Evolutionary conservation across 2,113 vertebrate genomes (phyloP).

Genomic region (Hyperopisus bebe): DNA sequence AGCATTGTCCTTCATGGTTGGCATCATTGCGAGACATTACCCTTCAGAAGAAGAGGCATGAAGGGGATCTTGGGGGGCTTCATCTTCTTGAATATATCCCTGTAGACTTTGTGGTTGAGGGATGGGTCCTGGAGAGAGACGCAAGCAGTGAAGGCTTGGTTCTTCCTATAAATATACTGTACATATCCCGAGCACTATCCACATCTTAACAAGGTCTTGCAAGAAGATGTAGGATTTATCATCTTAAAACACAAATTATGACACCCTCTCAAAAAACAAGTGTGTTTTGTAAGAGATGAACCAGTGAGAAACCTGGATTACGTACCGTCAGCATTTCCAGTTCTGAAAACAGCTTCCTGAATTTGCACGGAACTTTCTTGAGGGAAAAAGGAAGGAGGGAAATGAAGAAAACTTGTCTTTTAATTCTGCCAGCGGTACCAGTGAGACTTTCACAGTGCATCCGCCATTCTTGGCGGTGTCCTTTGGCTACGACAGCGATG

Average conservation of each 20-base stretch:
- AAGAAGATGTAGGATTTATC: background rate
- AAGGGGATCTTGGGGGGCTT: slow-evolving; percentile 96
- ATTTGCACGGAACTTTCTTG: slow-evolving; percentile 96
- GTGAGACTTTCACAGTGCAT: background rate
- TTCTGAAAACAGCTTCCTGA: slow-evolving; percentile 93
- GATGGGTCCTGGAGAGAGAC: slow-evolving; percentile 84
- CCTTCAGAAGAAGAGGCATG: slow-evolving; percentile 94
- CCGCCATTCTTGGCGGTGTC: background rate
- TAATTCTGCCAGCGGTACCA: background rate
- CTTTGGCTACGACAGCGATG: background rate
- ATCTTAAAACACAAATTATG: background rate
- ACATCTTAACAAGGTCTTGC: background rate
- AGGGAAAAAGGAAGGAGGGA: slow-evolving; percentile 13
- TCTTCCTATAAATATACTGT: too few relatives aligned
- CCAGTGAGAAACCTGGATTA: slow-evolving; percentile 20
- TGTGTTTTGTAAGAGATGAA: background rate
- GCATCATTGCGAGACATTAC: slow-evolving; percentile 44
- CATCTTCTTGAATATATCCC: slow-evolving; percentile 96
- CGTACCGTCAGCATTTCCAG: slow-evolving; percentile 91
- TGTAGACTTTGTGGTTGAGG: slow-evolving; percentile 96
- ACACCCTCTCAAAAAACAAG: background rate
- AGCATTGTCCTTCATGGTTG: background rate
- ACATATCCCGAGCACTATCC: background rate
- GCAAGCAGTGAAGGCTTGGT: slow-evolving; percentile 31
- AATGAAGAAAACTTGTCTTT: background rate